A percentile compares a stretch with the other conserved stretches of the same genome.
phyloP scores from a whole-genome alignment of 2,888 invertebrate genomes.

The Anthrax anthrax region DNA sequence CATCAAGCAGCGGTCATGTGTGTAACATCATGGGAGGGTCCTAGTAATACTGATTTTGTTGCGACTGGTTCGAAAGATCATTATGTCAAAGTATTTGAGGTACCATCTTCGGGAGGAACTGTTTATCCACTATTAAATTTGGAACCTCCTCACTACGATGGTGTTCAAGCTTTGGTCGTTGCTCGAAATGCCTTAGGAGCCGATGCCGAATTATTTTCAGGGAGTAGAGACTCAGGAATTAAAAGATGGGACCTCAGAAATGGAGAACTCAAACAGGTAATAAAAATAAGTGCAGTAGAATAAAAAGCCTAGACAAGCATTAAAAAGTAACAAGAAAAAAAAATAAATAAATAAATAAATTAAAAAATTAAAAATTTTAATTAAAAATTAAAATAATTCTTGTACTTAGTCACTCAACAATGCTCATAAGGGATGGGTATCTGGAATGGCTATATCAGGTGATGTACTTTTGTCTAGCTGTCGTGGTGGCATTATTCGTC shows the following conservation, averaged over 20 bases:
- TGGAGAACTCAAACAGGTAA: slow-evolving; percentile 24
- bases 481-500: slow-evolving; percentile 58
- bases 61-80: slow-evolving; percentile 78
- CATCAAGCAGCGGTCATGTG: slow-evolving; percentile 80
- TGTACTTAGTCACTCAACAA: slow-evolving; percentile 49
- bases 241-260: slow-evolving; percentile 63
- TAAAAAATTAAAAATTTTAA: too few relatives aligned
- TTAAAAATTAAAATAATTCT: too few relatives aligned
- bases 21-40: slow-evolving; percentile 44
- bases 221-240: slow-evolving; percentile 71
- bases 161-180: slow-evolving; percentile 65
- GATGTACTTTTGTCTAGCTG: slow-evolving; percentile 56
- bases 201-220: slow-evolving; percentile 51
- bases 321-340: too few relatives aligned
- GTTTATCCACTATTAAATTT: slow-evolving; percentile 46
- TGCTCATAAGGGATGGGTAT: slow-evolving; percentile 80
- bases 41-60: slow-evolving; percentile 44
- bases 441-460: slow-evolving; percentile 48
- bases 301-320: neutral
- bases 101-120: slow-evolving; percentile 37
- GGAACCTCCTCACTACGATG: slow-evolving; percentile 81
- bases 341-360: too few relatives aligned
- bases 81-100: slow-evolving; percentile 48
- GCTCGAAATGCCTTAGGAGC: slow-evolving; percentile 38
- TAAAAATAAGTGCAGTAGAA: neutral